Evolutionary conservation across 2,888 invertebrate genomes (phyloP).

Genomic region (Agriopis leucophaearia): DNA sequence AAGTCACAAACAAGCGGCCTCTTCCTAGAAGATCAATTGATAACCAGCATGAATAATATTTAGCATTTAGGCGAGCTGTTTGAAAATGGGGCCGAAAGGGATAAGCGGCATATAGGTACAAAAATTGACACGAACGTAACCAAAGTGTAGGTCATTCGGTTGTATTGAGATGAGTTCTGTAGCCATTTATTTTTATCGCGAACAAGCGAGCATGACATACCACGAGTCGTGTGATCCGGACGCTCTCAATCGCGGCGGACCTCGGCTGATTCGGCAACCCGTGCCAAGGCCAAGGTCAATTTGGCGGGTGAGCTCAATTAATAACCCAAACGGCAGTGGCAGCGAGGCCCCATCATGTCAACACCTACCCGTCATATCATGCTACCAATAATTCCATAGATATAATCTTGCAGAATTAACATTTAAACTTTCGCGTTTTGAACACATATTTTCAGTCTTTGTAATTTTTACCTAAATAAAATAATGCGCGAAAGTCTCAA

Average conservation of each 20-base stretch:
- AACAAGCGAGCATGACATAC: slow-evolving; percentile 59
- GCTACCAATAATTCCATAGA: slow-evolving; percentile 13
- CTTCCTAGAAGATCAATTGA: slow-evolving; percentile 35
- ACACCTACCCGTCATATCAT: slow-evolving; percentile 38
- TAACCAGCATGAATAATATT: slow-evolving; percentile 31
- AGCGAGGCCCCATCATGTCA: slow-evolving; percentile 57
- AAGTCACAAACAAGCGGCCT: slow-evolving; percentile 18
- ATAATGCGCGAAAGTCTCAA: too few species aligned
- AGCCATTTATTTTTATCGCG: slow-evolving; percentile 38
- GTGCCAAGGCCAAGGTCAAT: slow-evolving; percentile 83
- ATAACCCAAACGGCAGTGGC: slow-evolving; percentile 61
- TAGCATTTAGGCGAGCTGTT: slow-evolving; percentile 1
- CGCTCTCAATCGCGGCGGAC: slow-evolving; percentile 79
- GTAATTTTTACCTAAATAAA: too few species aligned
- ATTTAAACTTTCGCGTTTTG: neutral
- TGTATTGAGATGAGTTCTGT: slow-evolving; percentile 13
- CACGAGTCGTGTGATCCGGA: slow-evolving; percentile 81
- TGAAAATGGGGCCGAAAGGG: slow-evolving; percentile 15
- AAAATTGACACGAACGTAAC: neutral
- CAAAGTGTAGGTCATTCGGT: slow-evolving; percentile 11
- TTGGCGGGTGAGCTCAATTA: slow-evolving; percentile 77
- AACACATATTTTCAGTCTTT: too few species aligned
- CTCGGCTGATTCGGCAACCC: slow-evolving; percentile 82
- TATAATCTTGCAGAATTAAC: neutral
- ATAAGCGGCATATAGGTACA: slow-evolving; percentile 10